These are phyloP conservation scores for Probaryconus sp. DNA, from an alignment of 1,140 invertebrate genomes.

Conservation along the genomic window DNA sequence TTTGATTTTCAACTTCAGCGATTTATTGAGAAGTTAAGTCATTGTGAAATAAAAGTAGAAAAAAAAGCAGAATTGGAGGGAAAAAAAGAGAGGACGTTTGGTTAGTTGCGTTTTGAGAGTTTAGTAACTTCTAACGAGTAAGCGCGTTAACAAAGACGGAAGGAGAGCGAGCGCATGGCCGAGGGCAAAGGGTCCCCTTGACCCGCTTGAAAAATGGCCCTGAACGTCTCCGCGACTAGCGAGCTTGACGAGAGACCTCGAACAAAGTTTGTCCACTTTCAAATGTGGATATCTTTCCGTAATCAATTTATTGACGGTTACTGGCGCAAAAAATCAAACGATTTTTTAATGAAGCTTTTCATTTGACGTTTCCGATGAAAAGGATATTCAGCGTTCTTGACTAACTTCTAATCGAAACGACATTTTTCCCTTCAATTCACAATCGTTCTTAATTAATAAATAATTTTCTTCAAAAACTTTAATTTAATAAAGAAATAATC, in stretches of 20 bases:
- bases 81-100: background rate
- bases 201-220: slow-evolving; percentile 72
- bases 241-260: slow-evolving; percentile 58
- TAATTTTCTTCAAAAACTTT: too few relatives aligned
- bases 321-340: slow-evolving; percentile 7
- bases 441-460: too few relatives aligned
- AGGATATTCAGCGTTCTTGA: background rate
- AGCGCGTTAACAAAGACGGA: slow-evolving; percentile 26
- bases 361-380: background rate
- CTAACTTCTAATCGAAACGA: too few relatives aligned
- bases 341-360: slow-evolving; percentile 7
- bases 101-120: background rate
- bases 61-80: background rate
- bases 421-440: too few relatives aligned
- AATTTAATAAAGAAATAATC: too few relatives aligned
- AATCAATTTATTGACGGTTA: slow-evolving; percentile 43
- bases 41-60: too few relatives aligned
- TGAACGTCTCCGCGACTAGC: slow-evolving; percentile 60
- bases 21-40: too few relatives aligned
- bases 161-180: slow-evolving; percentile 54
- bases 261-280: slow-evolving; percentile 53
- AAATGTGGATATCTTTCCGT: slow-evolving; percentile 34
- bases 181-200: slow-evolving; percentile 70
- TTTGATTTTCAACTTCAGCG: too few relatives aligned
- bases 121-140: slow-evolving; percentile 22